These are phyloP conservation scores for Hybos culiciformis DNA, from an alignment of 2,888 invertebrate genomes.

Conservation along the genomic window DNA sequence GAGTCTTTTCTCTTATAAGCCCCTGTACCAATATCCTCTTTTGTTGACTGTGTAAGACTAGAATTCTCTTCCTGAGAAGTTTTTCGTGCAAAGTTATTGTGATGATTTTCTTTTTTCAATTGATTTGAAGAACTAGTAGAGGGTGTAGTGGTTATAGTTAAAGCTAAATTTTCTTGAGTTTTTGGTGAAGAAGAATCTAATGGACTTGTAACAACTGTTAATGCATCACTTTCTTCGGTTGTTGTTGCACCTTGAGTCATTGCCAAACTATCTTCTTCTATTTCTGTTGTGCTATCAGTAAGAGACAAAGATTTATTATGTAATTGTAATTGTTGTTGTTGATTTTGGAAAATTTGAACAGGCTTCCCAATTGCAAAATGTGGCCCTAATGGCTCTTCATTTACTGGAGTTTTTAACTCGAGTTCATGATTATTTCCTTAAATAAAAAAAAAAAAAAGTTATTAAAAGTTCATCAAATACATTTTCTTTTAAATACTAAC, in stretches of 20 bases:
- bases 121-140: slow-evolving; percentile 27
- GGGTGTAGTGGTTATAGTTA: slow-evolving; percentile 12
- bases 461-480: no score
- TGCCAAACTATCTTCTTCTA: slow-evolving; percentile 46
- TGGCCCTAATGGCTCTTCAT: slow-evolving; percentile 29
- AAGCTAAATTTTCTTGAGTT: slow-evolving; percentile 21
- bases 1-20: slow-evolving; percentile 23
- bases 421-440: slow-evolving; percentile 21
- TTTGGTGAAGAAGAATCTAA: slow-evolving; percentile 31
- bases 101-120: slow-evolving; percentile 30
- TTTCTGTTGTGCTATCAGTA: slow-evolving; percentile 26
- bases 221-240: slow-evolving; percentile 46
- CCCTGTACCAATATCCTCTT: slow-evolving; percentile 17
- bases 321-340: not conserved
- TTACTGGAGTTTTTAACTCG: slow-evolving; percentile 35
- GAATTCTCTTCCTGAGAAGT: slow-evolving; percentile 16
- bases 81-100: no score
- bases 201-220: slow-evolving; percentile 42
- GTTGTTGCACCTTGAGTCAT: slow-evolving; percentile 37
- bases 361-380: slow-evolving; percentile 4
- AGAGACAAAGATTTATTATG: no score
- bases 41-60: slow-evolving; percentile 17
- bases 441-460: no score
- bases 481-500: no score
- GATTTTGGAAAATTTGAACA: not conserved